These are phyloP conservation scores for Danaus chrysippus DNA, from an alignment of 2,888 invertebrate genomes.

Conservation along the genomic window DNA sequence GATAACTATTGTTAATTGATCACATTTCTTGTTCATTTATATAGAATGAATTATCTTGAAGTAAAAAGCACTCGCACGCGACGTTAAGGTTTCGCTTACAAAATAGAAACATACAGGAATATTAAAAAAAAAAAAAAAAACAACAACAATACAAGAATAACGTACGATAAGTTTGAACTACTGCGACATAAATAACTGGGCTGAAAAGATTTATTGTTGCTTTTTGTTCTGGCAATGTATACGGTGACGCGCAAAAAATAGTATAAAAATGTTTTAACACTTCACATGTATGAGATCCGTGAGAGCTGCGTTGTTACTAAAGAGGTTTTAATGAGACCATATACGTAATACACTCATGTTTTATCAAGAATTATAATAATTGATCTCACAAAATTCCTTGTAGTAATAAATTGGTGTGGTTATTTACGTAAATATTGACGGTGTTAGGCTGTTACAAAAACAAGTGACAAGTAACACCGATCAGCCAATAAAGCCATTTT, in stretches of 20 bases:
- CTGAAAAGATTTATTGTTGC: background rate
- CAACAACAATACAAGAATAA: background rate
- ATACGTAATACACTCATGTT: too few relatives aligned
- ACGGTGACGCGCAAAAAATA: slow-evolving; percentile 2
- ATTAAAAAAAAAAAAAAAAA: slow-evolving; percentile 10
- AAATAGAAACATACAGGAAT: slow-evolving; percentile 10
- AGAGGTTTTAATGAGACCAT: too few relatives aligned
- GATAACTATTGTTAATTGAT: slow-evolving; percentile 31
- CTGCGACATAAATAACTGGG: background rate
- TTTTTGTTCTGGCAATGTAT: slow-evolving; percentile 4
- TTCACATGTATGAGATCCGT: background rate
- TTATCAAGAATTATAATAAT: too few relatives aligned
- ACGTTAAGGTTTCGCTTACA: slow-evolving; percentile 11
- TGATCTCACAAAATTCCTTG: too few relatives aligned
- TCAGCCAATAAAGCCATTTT: slow-evolving; percentile 59
- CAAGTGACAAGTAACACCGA: slow-evolving; percentile 45
- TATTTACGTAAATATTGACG: slow-evolving; percentile 40
- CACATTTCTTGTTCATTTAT: slow-evolving; percentile 27
- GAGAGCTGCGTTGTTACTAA: too few relatives aligned
- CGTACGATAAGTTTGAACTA: slow-evolving; percentile 2
- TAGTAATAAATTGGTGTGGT: too few relatives aligned
- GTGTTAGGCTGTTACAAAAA: slow-evolving; percentile 42
- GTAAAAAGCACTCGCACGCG: slow-evolving; percentile 29
- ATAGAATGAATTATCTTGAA: slow-evolving; percentile 21
- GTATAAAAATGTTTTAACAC: slow-evolving; percentile 1